Percentiles rank a stretch among this genome's conserved stretches.
phyloP scores from a whole-genome alignment of 1,140 invertebrate genomes.

The Diploscapter pachys region DNA sequence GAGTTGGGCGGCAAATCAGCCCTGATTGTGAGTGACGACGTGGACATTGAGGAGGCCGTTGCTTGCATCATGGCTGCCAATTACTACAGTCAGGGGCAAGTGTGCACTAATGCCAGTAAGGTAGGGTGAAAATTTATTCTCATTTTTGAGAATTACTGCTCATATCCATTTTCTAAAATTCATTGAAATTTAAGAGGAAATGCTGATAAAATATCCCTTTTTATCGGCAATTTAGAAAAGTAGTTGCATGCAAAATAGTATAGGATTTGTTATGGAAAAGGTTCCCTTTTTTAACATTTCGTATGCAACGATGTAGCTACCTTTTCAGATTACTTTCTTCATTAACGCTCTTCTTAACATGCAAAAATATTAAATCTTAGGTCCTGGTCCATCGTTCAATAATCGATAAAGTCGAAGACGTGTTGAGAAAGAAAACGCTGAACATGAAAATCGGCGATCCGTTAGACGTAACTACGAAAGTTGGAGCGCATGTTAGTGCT shows the following conservation, averaged over 20 bases:
- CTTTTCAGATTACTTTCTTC: too few species aligned
- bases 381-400: conserved; percentile 64
- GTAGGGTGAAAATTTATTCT: neutral
- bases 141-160: too few species aligned
- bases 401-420: conserved; percentile 58
- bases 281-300: too few species aligned
- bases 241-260: too few species aligned
- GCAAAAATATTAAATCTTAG: neutral
- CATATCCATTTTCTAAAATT: too few species aligned
- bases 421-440: conserved; percentile 57
- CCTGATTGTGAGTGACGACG: conserved; percentile 63
- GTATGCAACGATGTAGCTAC: too few species aligned
- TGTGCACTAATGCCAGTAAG: conserved; percentile 67
- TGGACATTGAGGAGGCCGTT: conserved; percentile 65
- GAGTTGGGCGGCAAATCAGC: conserved; percentile 68
- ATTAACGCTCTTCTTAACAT: too few species aligned
- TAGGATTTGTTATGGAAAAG: too few species aligned
- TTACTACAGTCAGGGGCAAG: conserved; percentile 65
- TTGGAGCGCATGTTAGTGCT: conserved; percentile 64
- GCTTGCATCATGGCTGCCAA: conserved; percentile 67
- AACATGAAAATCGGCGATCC: conserved; percentile 61
- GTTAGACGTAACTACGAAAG: conserved; percentile 59
- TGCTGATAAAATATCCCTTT: too few species aligned
- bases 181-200: too few species aligned
- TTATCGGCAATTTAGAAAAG: too few species aligned